Base-by-base conservation (phyloP, 2,113 vertebrate species). In the Trematocara nigrifrons region DNA sequence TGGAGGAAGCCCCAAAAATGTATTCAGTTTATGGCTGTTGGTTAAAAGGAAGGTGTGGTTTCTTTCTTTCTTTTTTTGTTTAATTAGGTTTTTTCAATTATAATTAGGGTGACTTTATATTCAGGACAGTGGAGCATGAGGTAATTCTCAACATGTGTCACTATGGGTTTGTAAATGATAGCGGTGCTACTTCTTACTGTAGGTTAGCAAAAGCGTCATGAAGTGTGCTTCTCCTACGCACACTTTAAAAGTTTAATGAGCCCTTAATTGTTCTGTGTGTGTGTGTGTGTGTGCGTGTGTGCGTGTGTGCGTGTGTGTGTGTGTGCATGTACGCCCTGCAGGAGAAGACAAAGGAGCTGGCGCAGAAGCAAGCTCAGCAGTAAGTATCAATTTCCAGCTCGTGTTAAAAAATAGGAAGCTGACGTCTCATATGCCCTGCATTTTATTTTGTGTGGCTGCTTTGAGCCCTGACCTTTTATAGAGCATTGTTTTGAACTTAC, bases 311-410 rank as follows among this genome's bases (percentile, higher is more conserved):
- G 57, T 84, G 82, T 86, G 80, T 84, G 82, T 83, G 82, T 0
- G 5, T 3, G 57, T 0, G 49, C 45, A 40, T 83, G 91, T 89
- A 18, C 74, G 86, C 54, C 69, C 92, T 94, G 22, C 94, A 99
- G 98, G 98, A 99, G 94, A 98, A 97, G 95, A 99, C 98, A 12
- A 98, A 97, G 93, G 98, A 99, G 59, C 95, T 99, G 87, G 98
- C 98, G 2, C 97, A 98, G 95, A 99, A 99, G 94, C 98, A 99
- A 95, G 97, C 97, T 86, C 97, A 97, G 93, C 97, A 99, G 98
- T 99, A 95, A 98, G 97, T 98, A 94, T 90, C 74, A 40, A 56
- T 92, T 96, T 95, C 71, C 88, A 82, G 79, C 89, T 92, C 89
- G 33, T 87, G 54, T 80, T 51, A 29, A 51, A 86, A 64, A 53